phyloP scores from a whole-genome alignment of 2,797 vertebrate genomes.

The Gymnocypris eckloni region DNA sequence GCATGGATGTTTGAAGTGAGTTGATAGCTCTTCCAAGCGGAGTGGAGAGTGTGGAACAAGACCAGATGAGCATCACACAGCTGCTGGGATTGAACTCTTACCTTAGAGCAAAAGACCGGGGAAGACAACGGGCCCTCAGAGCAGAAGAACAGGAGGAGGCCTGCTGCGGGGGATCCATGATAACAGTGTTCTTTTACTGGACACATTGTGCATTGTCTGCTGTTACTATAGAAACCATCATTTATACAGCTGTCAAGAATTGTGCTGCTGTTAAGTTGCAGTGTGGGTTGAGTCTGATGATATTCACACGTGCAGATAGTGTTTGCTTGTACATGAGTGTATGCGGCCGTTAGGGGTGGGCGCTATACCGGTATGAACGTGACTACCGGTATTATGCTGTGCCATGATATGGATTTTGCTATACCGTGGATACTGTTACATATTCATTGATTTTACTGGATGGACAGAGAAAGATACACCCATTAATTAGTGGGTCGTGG shows the following conservation, averaged over 20 bases:
- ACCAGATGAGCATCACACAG: slow-evolving; percentile 32
- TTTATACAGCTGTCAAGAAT: slow-evolving; percentile 76
- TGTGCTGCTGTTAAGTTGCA: slow-evolving; percentile 69
- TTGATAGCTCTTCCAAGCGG: slow-evolving; percentile 22
- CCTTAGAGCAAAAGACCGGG: slow-evolving; percentile 46
- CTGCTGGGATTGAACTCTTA: slow-evolving; percentile 49
- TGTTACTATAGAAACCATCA: slow-evolving; percentile 79
- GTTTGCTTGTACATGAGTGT: not conserved
- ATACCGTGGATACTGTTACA: too few relatives aligned
- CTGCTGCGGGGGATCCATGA: slow-evolving; percentile 71
- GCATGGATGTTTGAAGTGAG: slow-evolving; percentile 31
- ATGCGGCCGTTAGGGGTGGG: not conserved
- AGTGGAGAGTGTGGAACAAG: not conserved
- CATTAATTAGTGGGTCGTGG: too few relatives aligned
- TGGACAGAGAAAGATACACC: too few relatives aligned
- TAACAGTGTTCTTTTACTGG: slow-evolving; percentile 74
- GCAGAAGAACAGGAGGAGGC: slow-evolving; percentile 66
- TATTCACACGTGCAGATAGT: slow-evolving; percentile 48
- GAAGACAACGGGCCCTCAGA: slow-evolving; percentile 62
- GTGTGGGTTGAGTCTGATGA: slow-evolving; percentile 56
- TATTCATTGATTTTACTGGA: too few relatives aligned
- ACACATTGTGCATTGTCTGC: slow-evolving; percentile 76
- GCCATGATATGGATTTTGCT: too few relatives aligned
- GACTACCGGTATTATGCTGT: too few relatives aligned
- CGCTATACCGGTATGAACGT: too few relatives aligned